Base-by-base conservation (phyloP, 2,888 invertebrate species). In the Lasioglossum oenotherae region DNA sequence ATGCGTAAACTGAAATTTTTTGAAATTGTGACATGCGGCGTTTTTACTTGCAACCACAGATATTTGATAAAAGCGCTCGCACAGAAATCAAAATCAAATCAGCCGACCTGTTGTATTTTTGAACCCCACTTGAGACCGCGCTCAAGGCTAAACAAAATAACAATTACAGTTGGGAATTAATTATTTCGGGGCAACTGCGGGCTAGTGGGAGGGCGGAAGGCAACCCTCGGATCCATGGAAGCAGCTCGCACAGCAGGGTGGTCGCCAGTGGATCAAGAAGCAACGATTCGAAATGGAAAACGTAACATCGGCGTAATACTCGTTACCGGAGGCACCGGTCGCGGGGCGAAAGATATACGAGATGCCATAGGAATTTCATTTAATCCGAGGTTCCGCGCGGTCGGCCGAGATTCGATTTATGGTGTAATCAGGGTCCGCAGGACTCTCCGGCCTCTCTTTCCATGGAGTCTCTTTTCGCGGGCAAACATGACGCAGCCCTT, bases 351-450 rank as follows among this genome's bases (percentile, higher is more conserved):
- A 93, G 93, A 93, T 93, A 93, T 93, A 93, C 93, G 93, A 90
- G 92, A 93, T 89, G 91, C 92, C 93, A 92, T 92, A 93, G 94
- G 94, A 94, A 94, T 94, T 94, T 94, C 94, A 94, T 94, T 94
- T 94, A 93, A 94, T 93, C 92, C 92, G 90, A 90, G 91, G 89
- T 92, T 91, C 92, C 92, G 91, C 92, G 92, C 91, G 93, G 92
- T 92, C 93, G 92, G 91, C 92, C 91, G 93, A 93, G 94, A 94
- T 94, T 94, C 94, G 93, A 94, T 94, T 94, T 94, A 94, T 94
- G 93, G 93, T 88, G 93, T 94, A 94, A 94, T 94, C 94, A 93
- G 93, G 87, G 78, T 86, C 79, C 74, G 85, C 82, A 80, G 82
- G 87, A 86, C 81, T 88, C 60, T 60, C 27, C 60, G 27, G 60